A percentile compares a stretch with the other conserved stretches of the same genome.
These are phyloP conservation scores for Cosmia trapezina DNA, from an alignment of 2,888 invertebrate genomes.

Conservation along the genomic window DNA sequence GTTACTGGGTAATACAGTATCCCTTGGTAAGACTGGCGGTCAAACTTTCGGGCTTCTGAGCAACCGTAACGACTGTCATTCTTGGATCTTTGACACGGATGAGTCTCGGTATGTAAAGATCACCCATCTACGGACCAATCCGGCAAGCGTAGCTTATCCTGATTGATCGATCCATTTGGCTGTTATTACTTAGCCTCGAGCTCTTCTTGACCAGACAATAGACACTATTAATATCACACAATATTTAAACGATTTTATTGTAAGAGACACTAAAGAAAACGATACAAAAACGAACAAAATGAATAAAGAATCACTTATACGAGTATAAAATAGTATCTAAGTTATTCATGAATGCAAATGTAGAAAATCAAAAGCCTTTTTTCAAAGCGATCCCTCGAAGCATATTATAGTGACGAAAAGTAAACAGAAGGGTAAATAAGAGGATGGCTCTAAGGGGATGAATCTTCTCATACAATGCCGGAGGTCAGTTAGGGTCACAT, in stretches of 20 bases:
- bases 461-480: conserved; percentile 69
- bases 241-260: background rate
- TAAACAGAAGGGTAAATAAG: conserved; percentile 55
- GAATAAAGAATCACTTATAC: conserved; percentile 11
- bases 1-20: no score
- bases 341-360: conserved; percentile 45
- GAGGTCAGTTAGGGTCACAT: conserved; percentile 75
- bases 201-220: no score
- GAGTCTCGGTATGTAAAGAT: no score
- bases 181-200: no score
- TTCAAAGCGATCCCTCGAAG: conserved; percentile 38
- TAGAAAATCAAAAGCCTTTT: conserved; percentile 48
- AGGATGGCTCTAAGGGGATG: conserved; percentile 67
- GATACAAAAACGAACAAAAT: background rate
- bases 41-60: no score
- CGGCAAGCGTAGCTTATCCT: no score
- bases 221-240: background rate
- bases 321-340: conserved; percentile 14
- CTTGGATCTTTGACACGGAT: no score
- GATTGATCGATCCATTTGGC: no score
- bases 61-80: no score
- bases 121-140: no score
- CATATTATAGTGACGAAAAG: conserved; percentile 49
- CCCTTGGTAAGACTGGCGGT: no score
- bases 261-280: background rate